Base-by-base conservation (phyloP, 30 jellyfish, hydroid and myxozoan species). In the Rhopilema esculentum region DNA sequence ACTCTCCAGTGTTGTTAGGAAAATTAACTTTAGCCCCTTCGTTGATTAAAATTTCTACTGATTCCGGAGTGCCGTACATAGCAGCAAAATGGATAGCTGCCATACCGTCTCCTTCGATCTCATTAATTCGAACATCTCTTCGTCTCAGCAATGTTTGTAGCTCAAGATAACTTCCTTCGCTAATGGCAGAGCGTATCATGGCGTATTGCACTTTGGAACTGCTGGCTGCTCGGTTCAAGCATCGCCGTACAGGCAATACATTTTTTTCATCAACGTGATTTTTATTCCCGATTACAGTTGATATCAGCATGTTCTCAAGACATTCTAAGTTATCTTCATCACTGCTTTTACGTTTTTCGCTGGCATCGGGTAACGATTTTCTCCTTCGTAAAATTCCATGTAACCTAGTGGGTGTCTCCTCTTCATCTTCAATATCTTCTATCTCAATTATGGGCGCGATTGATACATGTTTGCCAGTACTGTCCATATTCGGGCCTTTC, bases 41-140 rank as follows among this genome's bases (percentile, higher is more conserved):
- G 40, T 85, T 88, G 29, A 87, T 71, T 1, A 92, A 86, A 15
- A 87, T 82, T 52, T 86, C 79, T 15, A 92, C 24, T 25, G 88
- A 67, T 67, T 86, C 91, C 18, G 77, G 72, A 6, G 92, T 80
- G 64, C 98, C 98, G 49, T 62, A 76, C 88, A 86, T 79, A 25
- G 97, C 93, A 18, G 98, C 98, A 62, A 88, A 92, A 61, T 92
- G 98, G 49, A 92, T 87, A 17, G 98, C 93, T 26, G 90, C 93
- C 88, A 86, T 61, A 4, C 98, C 98, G 22, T 78, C 89, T 0
- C 91, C 91, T 29, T 92, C 98, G 15, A 86, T 75, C n/a, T 92
- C 78, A 67, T 87, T 86, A 27, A 88, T 65, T 22, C 83, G 80
- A 28, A 79, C 84, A 67, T 92, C 95, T 76, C 81, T 74, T 8